Evolutionary conservation across 2,113 vertebrate genomes (phyloP).

Genomic region (Sphyrna mokarran): DNA sequence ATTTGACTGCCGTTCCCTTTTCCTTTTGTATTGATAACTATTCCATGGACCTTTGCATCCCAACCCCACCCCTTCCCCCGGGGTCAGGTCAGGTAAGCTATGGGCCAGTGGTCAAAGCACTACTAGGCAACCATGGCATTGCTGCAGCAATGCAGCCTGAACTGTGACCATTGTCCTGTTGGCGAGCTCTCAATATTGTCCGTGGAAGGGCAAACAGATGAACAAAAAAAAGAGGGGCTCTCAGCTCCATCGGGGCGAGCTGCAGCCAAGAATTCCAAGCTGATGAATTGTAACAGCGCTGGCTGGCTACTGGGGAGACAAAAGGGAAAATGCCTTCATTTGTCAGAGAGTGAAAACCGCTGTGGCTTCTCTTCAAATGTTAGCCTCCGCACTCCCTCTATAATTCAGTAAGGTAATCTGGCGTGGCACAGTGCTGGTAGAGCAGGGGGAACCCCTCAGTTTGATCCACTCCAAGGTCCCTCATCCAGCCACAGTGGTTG

Average conservation of each 20-base stretch:
- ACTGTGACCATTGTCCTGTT: conserved; percentile 3
- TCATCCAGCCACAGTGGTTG: no score
- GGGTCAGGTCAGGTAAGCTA: neutral
- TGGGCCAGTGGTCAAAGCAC: neutral
- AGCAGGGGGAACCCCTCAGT: neutral
- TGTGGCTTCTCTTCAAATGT: neutral
- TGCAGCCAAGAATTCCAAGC: neutral
- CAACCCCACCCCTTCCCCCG: no score
- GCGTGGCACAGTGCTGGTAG: neutral
- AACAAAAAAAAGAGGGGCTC: neutral
- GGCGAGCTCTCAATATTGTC: neutral
- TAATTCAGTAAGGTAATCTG: neutral
- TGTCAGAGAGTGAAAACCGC: neutral
- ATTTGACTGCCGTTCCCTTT: neutral
- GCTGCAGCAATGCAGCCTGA: neutral
- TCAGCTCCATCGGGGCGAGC: neutral
- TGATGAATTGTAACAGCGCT: neutral
- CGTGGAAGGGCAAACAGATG: neutral
- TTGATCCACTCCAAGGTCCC: neutral
- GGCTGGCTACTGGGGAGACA: neutral
- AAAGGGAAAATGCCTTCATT: neutral
- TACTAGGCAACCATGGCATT: conserved; percentile 2
- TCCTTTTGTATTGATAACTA: neutral
- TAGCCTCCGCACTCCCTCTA: neutral
- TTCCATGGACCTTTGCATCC: no score